Evolutionary conservation across 2,797 vertebrate species (phyloP).

Genomic region (Lepilemur septentrionalis): DNA sequence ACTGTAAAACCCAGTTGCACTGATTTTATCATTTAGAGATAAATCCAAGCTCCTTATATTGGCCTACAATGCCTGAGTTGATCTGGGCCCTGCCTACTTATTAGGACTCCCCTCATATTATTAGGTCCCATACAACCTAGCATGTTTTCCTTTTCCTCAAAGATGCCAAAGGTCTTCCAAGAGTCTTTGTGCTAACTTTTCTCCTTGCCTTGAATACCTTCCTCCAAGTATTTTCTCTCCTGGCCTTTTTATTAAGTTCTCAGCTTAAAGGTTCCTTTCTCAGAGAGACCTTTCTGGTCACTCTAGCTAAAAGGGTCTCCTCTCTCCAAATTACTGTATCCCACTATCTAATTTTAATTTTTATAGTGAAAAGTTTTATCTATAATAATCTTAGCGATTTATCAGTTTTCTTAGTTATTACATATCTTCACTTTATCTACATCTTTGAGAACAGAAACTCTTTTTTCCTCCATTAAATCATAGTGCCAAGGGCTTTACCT

Average conservation of each 20-base stretch:
- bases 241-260: not conserved
- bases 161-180: not conserved
- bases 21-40: not conserved
- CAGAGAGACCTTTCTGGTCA: not conserved
- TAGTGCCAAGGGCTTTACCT: not conserved
- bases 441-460: not conserved
- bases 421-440: not conserved
- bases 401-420: not conserved
- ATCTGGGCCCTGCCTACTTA: not conserved
- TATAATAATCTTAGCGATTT: not conserved
- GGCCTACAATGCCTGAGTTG: not conserved
- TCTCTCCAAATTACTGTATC: not conserved
- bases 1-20: not conserved
- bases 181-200: not conserved
- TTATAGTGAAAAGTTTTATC: not conserved
- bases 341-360: not conserved
- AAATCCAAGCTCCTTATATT: not conserved
- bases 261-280: not conserved
- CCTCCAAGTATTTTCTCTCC: not conserved
- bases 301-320: not conserved
- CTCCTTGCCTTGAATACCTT: not conserved
- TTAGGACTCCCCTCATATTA: not conserved
- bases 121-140: not conserved
- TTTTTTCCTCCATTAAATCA: not conserved
- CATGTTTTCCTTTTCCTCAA: not conserved